Percentiles rank a stretch among this genome's conserved stretches.
These are phyloP conservation scores for Montipora efflorescens DNA, from an alignment of 64 coral and sea anemone species.

Conservation along the genomic window DNA sequence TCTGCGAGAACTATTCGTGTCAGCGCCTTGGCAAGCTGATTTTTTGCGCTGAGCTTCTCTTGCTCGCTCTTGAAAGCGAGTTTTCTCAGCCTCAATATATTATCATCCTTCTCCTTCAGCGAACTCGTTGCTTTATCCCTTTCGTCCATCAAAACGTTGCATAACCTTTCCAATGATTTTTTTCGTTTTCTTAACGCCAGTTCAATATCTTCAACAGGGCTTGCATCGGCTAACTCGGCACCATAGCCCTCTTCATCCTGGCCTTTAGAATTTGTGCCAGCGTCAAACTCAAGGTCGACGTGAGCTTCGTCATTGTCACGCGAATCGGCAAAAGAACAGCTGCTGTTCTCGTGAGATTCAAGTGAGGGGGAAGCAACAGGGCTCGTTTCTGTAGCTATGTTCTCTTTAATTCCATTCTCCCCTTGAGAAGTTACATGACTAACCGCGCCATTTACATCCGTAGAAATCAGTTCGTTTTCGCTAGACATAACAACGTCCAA, in stretches of 20 bases:
- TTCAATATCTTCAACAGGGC: neutral
- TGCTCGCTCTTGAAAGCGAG: conserved; percentile 2
- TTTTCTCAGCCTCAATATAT: conserved; percentile 33
- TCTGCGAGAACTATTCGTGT: neutral
- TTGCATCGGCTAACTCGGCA: neutral
- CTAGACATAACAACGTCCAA: neutral
- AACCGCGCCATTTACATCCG: neutral
- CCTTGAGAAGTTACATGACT: neutral
- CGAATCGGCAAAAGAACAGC: neutral
- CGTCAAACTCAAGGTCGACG: neutral
- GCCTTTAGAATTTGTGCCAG: neutral
- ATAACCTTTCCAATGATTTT: conserved; percentile 58
- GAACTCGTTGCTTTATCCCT: conserved; percentile 38
- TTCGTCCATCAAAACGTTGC: conserved; percentile 55
- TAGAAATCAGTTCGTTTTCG: neutral
- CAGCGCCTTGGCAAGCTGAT: conserved; percentile 16
- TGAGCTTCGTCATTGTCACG: neutral
- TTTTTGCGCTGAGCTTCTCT: conserved; percentile 27
- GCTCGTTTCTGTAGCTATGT: neutral
- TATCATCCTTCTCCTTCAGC: conserved; percentile 17
- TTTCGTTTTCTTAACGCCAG: conserved; percentile 12
- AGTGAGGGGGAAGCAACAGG: neutral
- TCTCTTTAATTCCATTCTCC: neutral
- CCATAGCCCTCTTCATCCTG: neutral
- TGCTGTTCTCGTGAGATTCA: neutral